Evolutionary conservation across 2,113 vertebrate genomes (phyloP).

Genomic region (Neotragus pygmaeus): DNA sequence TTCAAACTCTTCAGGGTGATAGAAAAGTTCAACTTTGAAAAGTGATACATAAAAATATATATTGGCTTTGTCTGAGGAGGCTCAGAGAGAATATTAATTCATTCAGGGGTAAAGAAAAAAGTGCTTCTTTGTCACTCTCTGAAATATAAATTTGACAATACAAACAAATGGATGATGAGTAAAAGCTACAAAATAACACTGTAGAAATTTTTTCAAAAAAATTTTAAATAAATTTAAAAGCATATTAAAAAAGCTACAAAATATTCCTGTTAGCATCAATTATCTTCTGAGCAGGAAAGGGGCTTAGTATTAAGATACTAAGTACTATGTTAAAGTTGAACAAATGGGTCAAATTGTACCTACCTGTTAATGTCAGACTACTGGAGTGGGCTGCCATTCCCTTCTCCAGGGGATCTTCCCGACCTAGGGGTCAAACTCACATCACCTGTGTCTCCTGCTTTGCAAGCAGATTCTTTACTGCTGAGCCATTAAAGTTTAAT

Average conservation of each 20-base stretch:
- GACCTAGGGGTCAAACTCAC: neutral
- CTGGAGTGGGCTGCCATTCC: neutral
- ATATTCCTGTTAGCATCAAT: neutral
- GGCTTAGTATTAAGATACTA: neutral
- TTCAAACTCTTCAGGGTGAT: neutral
- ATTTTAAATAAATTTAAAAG: neutral
- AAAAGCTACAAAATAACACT: neutral
- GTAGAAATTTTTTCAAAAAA: neutral
- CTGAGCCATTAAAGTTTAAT: neutral
- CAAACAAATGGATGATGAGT: neutral
- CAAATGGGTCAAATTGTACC: neutral
- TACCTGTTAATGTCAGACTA: neutral
- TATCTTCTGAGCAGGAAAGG: neutral
- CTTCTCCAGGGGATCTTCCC: neutral
- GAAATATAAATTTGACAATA: neutral
- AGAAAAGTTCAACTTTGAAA: slow-evolving; percentile 33
- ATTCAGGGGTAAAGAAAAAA: neutral
- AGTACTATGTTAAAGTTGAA: neutral
- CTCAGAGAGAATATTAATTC: slow-evolving; percentile 39
- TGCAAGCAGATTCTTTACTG: neutral
- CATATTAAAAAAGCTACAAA: neutral
- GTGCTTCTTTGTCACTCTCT: neutral
- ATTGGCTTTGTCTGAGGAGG: slow-evolving; percentile 21
- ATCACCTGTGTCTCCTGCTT: neutral
- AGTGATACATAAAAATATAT: neutral